Conservation (phyloP, 92 coral and sea anemone species). For the Porites cylindrica region DNA sequence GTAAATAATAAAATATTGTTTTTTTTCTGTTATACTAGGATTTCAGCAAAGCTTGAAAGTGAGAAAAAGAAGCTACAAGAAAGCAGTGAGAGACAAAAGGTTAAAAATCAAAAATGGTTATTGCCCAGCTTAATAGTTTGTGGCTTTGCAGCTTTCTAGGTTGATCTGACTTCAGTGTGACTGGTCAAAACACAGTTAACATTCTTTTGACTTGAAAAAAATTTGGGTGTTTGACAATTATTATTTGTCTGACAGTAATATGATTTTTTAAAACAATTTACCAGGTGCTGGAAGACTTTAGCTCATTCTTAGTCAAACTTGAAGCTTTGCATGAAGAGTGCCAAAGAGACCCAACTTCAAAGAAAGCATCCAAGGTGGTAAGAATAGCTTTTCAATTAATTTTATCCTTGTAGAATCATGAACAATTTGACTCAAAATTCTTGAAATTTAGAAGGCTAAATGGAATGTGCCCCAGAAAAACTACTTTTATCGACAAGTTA, state of each 20-base stretch:
- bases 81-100: slow-evolving; percentile 22
- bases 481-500: too few relatives aligned
- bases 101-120: neutral
- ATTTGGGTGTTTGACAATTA: too few relatives aligned
- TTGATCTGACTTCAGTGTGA: too few relatives aligned
- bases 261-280: too few relatives aligned
- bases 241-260: neutral
- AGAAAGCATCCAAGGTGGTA: slow-evolving; percentile 26
- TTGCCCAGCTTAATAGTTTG: neutral
- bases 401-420: neutral
- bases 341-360: slow-evolving; percentile 13
- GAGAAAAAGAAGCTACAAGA: slow-evolving; percentile 2
- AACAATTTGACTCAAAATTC: neutral
- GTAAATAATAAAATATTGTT: too few relatives aligned
- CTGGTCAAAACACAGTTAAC: too few relatives aligned
- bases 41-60: slow-evolving; percentile 32
- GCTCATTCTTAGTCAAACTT: slow-evolving; percentile 30
- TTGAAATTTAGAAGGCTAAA: too few relatives aligned
- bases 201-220: too few relatives aligned
- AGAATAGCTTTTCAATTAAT: neutral
- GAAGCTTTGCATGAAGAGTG: slow-evolving; percentile 40
- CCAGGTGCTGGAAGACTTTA: slow-evolving; percentile 45
- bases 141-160: too few relatives aligned
- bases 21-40: neutral
- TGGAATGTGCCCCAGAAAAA: too few relatives aligned